Evolutionary conservation across 2,113 vertebrate species (phyloP), one percentile per base, ranked within the genome.

Genomic region (Bolborhynchus lineola): DNA sequence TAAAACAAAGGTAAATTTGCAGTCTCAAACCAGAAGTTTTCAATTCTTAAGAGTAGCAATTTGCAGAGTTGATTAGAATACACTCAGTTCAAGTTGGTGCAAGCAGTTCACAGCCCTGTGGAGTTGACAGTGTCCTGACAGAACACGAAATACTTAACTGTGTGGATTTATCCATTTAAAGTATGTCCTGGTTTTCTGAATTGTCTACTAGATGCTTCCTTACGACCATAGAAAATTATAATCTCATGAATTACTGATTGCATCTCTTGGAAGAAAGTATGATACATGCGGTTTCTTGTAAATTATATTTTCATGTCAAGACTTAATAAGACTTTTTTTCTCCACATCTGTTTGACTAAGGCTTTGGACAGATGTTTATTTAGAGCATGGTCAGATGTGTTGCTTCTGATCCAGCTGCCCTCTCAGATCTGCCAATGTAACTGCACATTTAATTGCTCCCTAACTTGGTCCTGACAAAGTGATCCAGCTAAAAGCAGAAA

Each of bases 401-500:
- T 92, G 74, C 83, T 95, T 95, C 83, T 96, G 95, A 94, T 96
- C 86, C 94, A 95, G 94, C 93, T 96, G 96, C 89, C 89, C 83
- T 57, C 52, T 96, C 84, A 96, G 95, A 95, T 97, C 96, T 97
- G 83, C 96, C 91, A 95, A 62, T 81, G 87, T 95, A 92, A 75
- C 94, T 84, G 84, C 81, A 49, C 62, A 44, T 89, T 96, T 97
- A 96, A 96, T 97, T 97, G 95, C 93, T 97, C 86, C 74, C 89
- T 95, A 95, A 95, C 93, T 93, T 95, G 89, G 67, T 91, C 86
- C 89, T 93, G 93, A 97, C 95, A 95, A 96, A 93, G 69, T 75
- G 92, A 79, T 96, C 92, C 86, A 5, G 39, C 93, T 95, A 97
- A 95, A 95, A 97, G 95, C 95, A 95, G 91, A 93, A 96, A 95